Evolutionary conservation across 1,140 invertebrate species (phyloP).

Genomic region (Microplitis mediator): DNA sequence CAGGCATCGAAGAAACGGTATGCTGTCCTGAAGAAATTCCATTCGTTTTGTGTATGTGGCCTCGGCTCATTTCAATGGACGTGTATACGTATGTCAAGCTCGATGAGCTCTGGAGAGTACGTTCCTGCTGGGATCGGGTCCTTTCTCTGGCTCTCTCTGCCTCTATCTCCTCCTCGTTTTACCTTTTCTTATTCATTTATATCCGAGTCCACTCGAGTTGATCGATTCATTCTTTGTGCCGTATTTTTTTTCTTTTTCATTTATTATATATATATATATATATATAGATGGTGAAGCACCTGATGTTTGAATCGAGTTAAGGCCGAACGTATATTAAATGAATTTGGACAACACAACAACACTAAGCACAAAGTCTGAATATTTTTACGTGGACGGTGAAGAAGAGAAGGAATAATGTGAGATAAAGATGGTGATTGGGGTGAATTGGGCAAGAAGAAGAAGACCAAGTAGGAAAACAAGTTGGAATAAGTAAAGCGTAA

Average conservation of each 20-base stretch:
- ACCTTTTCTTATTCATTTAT: background rate
- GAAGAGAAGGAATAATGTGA: background rate
- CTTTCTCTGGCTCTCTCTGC: too few relatives aligned
- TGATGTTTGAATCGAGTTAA: too few relatives aligned
- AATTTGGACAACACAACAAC: too few relatives aligned
- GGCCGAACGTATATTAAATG: too few relatives aligned
- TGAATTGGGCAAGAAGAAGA: background rate
- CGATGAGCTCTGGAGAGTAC: background rate
- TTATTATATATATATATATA: too few relatives aligned
- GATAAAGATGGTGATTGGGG: background rate
- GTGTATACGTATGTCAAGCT: background rate
- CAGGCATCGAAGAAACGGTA: slow-evolving; percentile 44
- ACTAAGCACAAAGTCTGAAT: too few relatives aligned
- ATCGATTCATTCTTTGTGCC: too few relatives aligned
- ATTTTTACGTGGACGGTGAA: too few relatives aligned
- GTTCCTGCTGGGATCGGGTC: background rate
- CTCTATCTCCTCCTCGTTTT: background rate
- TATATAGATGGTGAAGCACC: too few relatives aligned
- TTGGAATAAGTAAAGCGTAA: slow-evolving; percentile 3
- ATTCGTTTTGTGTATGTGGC: slow-evolving; percentile 42
- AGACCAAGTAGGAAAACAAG: background rate
- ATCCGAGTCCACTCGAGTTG: too few relatives aligned
- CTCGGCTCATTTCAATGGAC: slow-evolving; percentile 33
- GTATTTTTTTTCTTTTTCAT: too few relatives aligned
- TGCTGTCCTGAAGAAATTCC: slow-evolving; percentile 49